phyloP scores from a whole-genome alignment of 2,888 invertebrate genomes.

The Apodemia zela region DNA sequence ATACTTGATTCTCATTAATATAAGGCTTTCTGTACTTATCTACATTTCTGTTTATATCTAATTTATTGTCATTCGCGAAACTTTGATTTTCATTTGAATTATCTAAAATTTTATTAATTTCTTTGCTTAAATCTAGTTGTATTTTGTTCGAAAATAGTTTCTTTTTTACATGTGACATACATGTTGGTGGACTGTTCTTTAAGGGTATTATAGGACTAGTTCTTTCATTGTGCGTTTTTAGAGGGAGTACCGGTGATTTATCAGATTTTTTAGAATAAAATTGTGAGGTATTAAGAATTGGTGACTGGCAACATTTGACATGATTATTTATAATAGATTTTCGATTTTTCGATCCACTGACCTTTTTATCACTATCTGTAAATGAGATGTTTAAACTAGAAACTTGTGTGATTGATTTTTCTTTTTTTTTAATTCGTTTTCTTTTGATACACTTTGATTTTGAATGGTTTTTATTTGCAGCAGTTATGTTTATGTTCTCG shows the following conservation, averaged over 20 bases:
- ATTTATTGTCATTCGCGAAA: not conserved
- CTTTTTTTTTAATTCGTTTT: slow-evolving; percentile 47
- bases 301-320: slow-evolving; percentile 33
- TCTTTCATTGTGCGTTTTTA: slow-evolving; percentile 20
- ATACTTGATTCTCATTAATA: not conserved
- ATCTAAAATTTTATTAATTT: slow-evolving; percentile 13
- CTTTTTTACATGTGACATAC: slow-evolving; percentile 44
- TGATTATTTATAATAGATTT: slow-evolving; percentile 40
- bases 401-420: slow-evolving; percentile 44
- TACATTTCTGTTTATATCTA: not conserved
- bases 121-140: slow-evolving; percentile 17
- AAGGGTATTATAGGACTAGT: slow-evolving; percentile 53
- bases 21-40: not conserved
- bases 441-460: slow-evolving; percentile 41
- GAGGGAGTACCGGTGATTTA: slow-evolving; percentile 44
- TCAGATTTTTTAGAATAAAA: slow-evolving; percentile 24
- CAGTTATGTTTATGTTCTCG: slow-evolving; percentile 39
- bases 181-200: slow-evolving; percentile 41
- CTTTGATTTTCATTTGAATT: not conserved
- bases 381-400: slow-evolving; percentile 56
- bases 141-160: slow-evolving; percentile 40
- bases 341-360: slow-evolving; percentile 26
- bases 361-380: slow-evolving; percentile 37
- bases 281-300: slow-evolving; percentile 37
- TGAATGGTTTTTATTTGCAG: not conserved